Evolutionary conservation across 2,113 vertebrate species (phyloP).

Genomic region (Picathartes gymnocephalus): DNA sequence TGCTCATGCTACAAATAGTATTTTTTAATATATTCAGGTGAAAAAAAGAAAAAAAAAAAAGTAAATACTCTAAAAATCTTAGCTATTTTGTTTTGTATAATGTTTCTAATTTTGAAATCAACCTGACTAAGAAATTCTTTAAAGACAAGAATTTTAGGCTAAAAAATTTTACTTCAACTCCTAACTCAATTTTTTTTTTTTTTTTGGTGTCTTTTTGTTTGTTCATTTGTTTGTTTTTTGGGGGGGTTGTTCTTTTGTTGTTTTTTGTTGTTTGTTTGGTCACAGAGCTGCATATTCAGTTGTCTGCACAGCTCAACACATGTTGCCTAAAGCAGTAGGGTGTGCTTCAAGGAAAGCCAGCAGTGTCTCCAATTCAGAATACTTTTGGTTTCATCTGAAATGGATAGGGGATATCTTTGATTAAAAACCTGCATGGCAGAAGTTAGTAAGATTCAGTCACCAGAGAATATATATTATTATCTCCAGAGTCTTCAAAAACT

Average conservation of each 20-base stretch:
- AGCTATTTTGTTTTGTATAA: neutral
- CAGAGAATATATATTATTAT: neutral
- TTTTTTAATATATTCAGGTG: neutral
- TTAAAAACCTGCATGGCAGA: neutral
- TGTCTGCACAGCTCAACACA: neutral
- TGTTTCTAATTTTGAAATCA: neutral
- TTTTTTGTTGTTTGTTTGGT: neutral
- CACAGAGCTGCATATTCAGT: neutral
- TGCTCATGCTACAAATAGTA: neutral
- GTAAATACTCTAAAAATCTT: neutral
- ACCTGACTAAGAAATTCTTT: neutral
- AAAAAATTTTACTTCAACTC: neutral
- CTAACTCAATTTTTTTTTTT: neutral
- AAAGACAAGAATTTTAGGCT: neutral
- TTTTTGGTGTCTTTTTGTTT: neutral
- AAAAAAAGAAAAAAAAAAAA: neutral
- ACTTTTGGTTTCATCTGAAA: neutral
- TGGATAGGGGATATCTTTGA: neutral
- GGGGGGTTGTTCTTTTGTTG: accelerated
- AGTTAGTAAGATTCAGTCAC: neutral
- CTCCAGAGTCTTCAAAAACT: neutral
- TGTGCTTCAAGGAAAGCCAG: neutral
- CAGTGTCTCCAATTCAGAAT: neutral
- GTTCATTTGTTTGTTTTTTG: neutral
- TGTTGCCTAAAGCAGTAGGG: neutral